These are phyloP conservation scores for Poecilia latipinna DNA, from an alignment of 2,113 vertebrate genomes.

Conservation along the genomic window DNA sequence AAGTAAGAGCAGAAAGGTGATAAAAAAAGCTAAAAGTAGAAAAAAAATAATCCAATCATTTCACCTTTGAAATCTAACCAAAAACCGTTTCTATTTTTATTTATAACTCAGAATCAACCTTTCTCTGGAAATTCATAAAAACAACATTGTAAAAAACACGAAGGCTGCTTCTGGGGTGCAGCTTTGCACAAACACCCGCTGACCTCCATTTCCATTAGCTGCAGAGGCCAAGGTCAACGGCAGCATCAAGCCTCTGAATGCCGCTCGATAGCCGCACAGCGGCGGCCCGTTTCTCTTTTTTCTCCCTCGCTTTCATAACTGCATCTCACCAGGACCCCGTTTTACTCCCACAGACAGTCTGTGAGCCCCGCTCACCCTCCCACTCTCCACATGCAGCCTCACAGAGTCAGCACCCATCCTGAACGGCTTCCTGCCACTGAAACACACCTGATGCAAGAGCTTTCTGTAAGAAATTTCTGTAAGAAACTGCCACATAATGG, in stretches of 20 bases:
- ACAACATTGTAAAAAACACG: not conserved
- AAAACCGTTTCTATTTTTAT: not conserved
- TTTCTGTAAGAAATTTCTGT: conserved; percentile 1
- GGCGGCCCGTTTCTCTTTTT: conserved; percentile 3
- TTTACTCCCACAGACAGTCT: conserved; percentile 24
- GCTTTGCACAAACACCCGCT: conserved; percentile 14
- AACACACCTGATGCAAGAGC: not conserved
- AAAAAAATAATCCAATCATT: not conserved
- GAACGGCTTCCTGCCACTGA: not conserved
- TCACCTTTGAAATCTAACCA: not conserved
- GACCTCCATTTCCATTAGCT: conserved; percentile 79
- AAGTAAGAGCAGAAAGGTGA: not conserved
- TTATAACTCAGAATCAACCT: not conserved
- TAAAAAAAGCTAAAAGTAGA: not conserved
- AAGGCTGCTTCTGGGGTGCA: conserved; percentile 1
- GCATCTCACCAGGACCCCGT: conserved; percentile 38
- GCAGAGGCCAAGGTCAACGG: conserved; percentile 77
- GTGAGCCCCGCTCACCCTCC: conserved; percentile 20
- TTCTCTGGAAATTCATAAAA: not conserved
- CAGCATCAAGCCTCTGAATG: conserved; percentile 45
- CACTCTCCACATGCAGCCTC: conserved; percentile 26
- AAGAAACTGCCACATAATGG: not conserved
- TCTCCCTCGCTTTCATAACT: conserved; percentile 53
- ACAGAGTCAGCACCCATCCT: not conserved
- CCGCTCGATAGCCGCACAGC: conserved; percentile 61